A percentile compares a stretch with the other conserved stretches of the same genome.
Evolutionary conservation across 1,140 invertebrate species (phyloP).

Genomic region (Pectinophora gossypiella): DNA sequence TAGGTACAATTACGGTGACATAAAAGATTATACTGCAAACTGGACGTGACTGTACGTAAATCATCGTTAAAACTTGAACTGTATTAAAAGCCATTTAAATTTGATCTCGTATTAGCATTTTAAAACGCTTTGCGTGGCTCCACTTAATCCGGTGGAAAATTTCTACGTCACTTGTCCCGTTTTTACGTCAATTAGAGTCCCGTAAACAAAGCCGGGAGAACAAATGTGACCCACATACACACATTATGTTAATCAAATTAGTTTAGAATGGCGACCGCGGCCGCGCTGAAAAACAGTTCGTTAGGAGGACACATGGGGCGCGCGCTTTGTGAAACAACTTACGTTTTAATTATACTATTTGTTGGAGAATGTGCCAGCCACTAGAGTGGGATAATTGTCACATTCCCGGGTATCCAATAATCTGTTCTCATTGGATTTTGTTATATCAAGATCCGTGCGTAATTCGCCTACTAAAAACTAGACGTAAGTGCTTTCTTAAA

Average conservation of each 20-base stretch:
- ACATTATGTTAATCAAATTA: background rate
- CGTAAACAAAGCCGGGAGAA: background rate
- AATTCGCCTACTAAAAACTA: too few species aligned
- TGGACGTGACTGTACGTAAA: background rate
- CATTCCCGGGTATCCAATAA: too few species aligned
- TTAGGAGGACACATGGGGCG: background rate
- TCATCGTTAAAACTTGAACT: background rate
- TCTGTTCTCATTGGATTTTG: too few species aligned
- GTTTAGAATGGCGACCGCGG: background rate
- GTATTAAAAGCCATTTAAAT: background rate
- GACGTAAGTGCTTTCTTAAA: too few species aligned
- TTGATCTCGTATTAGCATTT: background rate
- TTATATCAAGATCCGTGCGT: too few species aligned
- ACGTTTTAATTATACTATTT: background rate
- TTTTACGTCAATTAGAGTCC: background rate
- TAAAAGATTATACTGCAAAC: too few species aligned
- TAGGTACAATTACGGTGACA: too few species aligned
- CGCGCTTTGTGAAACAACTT: background rate
- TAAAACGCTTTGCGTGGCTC: background rate
- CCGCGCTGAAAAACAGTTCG: background rate
- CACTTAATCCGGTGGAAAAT: background rate
- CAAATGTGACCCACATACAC: background rate
- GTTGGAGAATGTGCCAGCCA: too few species aligned
- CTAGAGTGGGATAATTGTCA: too few species aligned
- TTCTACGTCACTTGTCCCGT: background rate